A percentile compares a stretch with the other conserved stretches of the same genome.
Evolutionary conservation across 1,140 invertebrate species (phyloP).

Genomic region (Drosophila repletoides): DNA sequence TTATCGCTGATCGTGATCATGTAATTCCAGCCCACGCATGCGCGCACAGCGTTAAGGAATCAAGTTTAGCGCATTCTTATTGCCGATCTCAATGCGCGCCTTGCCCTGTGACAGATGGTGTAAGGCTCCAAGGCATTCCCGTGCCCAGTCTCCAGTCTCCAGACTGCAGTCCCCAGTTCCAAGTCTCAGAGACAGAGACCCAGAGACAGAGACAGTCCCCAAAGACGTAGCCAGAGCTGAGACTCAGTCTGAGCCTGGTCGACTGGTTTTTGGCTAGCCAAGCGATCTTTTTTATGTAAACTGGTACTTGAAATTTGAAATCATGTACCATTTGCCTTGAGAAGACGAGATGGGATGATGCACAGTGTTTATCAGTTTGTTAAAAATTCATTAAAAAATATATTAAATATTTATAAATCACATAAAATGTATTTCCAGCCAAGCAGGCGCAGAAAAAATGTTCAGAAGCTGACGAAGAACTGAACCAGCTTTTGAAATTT

Average conservation of each 20-base stretch:
- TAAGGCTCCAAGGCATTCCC: constrained; percentile 68
- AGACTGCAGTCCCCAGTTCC: constrained; percentile 6
- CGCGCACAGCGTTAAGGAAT: constrained; percentile 75
- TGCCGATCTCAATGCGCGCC: constrained; percentile 54
- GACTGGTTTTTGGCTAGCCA: constrained; percentile 42
- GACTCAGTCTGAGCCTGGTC: not conserved
- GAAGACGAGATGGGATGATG: no score
- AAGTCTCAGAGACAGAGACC: not conserved
- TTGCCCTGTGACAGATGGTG: constrained; percentile 74
- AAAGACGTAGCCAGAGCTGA: not conserved
- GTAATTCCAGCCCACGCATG: constrained; percentile 82
- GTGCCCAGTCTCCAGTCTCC: constrained; percentile 35
- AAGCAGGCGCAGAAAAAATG: no score
- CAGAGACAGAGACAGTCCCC: no score
- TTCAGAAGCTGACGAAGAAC: no score
- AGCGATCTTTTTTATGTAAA: constrained; percentile 73
- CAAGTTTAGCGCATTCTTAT: constrained; percentile 80
- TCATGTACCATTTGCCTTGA: constrained; percentile 81
- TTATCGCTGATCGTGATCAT: constrained; percentile 82
- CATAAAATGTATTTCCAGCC: no score
- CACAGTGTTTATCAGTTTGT: no score
- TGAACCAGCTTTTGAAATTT: no score
- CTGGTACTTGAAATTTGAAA: constrained; percentile 81
- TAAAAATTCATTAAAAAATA: no score
- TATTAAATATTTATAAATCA: no score